Conservation (phyloP, 2,888 invertebrate genomes). For the Ditula angustiorana region DNA sequence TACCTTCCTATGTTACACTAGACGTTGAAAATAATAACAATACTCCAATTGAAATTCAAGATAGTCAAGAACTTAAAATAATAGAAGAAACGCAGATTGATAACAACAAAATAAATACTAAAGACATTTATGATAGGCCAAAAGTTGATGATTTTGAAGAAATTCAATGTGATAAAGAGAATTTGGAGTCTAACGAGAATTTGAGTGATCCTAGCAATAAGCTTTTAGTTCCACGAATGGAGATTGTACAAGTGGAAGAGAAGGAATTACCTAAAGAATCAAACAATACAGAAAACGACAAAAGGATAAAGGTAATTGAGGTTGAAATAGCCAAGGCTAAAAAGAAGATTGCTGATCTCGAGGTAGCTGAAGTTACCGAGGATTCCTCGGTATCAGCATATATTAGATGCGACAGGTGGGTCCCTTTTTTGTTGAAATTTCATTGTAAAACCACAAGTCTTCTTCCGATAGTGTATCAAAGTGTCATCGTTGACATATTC, state of each 20-base stretch:
- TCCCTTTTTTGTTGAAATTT: slow-evolving; percentile 8
- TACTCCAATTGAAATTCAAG: slow-evolving; percentile 9
- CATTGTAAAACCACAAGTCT: no score
- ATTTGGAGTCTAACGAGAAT: background rate
- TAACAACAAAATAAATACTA: background rate
- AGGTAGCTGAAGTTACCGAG: slow-evolving; percentile 54
- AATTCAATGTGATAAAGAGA: background rate
- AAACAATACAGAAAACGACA: slow-evolving; percentile 5
- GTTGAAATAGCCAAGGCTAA: slow-evolving; percentile 51
- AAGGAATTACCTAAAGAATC: background rate
- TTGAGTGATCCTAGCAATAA: slow-evolving; percentile 11
- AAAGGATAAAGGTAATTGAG: slow-evolving; percentile 51
- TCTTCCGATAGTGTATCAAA: no score
- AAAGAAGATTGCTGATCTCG: slow-evolving; percentile 50
- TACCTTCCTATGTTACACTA: background rate
- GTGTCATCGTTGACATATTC: no score
- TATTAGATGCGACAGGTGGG: slow-evolving; percentile 56
- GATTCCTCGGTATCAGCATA: slow-evolving; percentile 56
- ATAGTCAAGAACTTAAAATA: slow-evolving; percentile 31
- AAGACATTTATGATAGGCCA: background rate
- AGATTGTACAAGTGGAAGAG: slow-evolving; percentile 2
- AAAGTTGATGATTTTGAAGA: background rate
- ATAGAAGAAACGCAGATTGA: slow-evolving; percentile 23
- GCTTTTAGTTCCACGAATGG: slow-evolving; percentile 46
- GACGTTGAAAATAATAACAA: slow-evolving; percentile 5